These are phyloP conservation scores for Peromyscus melanophrys DNA, from an alignment of 2,797 vertebrate genomes.

Conservation along the genomic window DNA sequence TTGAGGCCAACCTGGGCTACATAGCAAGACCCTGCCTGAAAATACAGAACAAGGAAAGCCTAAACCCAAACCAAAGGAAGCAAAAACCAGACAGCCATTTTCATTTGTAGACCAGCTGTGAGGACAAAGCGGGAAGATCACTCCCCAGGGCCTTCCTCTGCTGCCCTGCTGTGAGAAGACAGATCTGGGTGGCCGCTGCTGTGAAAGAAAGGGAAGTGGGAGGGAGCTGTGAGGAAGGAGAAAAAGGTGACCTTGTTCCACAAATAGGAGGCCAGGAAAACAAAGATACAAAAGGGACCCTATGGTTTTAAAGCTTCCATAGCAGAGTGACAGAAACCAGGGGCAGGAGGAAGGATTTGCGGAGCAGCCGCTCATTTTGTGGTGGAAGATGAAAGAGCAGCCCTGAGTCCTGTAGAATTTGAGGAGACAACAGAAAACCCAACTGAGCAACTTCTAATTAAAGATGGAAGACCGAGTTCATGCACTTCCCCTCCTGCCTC, in stretches of 20 bases:
- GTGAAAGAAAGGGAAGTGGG: neutral
- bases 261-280: neutral
- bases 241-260: neutral
- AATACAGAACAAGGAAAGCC: neutral
- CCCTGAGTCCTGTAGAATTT: neutral
- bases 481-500: neutral
- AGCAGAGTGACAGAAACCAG: neutral
- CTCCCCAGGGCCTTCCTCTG: neutral
- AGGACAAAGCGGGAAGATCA: no score
- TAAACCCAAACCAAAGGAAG: neutral
- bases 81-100: neutral
- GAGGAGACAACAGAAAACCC: conserved; percentile 14
- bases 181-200: no score
- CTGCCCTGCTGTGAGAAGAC: neutral
- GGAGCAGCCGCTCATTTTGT: neutral
- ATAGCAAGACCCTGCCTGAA: neutral
- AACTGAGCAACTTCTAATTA: neutral
- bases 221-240: neutral
- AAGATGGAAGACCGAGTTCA: neutral
- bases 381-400: neutral
- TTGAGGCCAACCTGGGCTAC: neutral
- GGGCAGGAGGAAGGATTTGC: neutral
- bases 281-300: neutral
- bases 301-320: neutral
- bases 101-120: neutral